Evolutionary conservation across 2,797 vertebrate genomes (phyloP).

Genomic region (Coranthus polyacanthus): DNA sequence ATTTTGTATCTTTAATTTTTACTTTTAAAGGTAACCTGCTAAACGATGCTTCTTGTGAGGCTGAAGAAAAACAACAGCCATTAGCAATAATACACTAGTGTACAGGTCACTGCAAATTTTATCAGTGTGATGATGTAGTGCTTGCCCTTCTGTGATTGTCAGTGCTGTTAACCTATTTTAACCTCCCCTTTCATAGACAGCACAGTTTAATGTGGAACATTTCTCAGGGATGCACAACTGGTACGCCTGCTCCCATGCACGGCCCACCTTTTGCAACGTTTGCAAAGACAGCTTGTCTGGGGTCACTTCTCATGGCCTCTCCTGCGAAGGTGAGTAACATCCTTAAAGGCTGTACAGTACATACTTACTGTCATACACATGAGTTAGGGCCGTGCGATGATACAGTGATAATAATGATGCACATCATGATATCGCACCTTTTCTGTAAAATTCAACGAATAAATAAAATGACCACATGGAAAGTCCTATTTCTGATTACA

Average conservation of each 20-base stretch:
- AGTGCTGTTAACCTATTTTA: slow-evolving; percentile 86
- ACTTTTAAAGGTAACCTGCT: too few relatives aligned
- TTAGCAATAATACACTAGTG: not conserved
- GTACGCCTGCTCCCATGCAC: slow-evolving; percentile 99
- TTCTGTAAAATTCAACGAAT: too few relatives aligned
- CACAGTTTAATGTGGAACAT: slow-evolving; percentile 99
- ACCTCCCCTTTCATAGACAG: slow-evolving; percentile 93
- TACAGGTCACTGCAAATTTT: too few relatives aligned
- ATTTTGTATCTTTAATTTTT: not conserved
- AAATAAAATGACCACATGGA: too few relatives aligned
- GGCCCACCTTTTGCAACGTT: slow-evolving; percentile 99
- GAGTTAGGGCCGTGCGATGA: too few relatives aligned
- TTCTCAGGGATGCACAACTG: slow-evolving; percentile 99
- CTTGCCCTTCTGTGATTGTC: slow-evolving; percentile 70
- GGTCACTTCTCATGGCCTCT: slow-evolving; percentile 98
- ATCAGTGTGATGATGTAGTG: slow-evolving; percentile 16
- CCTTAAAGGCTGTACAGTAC: not conserved
- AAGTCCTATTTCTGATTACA: too few relatives aligned
- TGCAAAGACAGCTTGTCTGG: slow-evolving; percentile 97
- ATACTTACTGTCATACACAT: not conserved
- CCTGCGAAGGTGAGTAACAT: slow-evolving; percentile 93
- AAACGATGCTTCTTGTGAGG: not conserved
- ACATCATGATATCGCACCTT: not conserved
- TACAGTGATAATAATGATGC: too few relatives aligned
- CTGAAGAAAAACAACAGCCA: not conserved